Base-by-base conservation (phyloP, 2,113 vertebrate species). In the Zeus faber region DNA sequence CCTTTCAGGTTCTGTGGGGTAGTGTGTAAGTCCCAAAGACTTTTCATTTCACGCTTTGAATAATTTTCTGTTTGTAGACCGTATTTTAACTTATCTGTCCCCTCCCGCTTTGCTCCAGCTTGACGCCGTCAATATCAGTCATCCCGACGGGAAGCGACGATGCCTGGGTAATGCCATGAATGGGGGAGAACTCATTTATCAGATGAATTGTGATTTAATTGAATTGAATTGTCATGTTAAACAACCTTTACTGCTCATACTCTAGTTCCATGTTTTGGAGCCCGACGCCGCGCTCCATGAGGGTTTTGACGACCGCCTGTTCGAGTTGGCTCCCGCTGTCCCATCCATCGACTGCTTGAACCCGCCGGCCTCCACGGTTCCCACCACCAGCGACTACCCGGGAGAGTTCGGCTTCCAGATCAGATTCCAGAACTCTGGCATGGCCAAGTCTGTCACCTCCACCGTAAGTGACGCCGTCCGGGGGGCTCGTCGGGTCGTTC, bases 381-480 rank as follows among this genome's bases (percentile, higher is more conserved):
- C 91, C 0, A 91, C 90, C 0, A 88, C 86, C 0, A 77, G 78
- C 0, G 86, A 91, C 49, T 87, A 91, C 21, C 77, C 81, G 0
- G 93, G 93, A 0, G 61, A 55, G 0, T 86, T 77, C 0, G 75
- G 40, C 1, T 91, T 95, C 37, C 35, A 61, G 4, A 63, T 95
- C 2, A 74, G 58, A 2, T 94, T 95, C 25, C 86, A 91, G 31
- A 77, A 87, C 2, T 91, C 91, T 0, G 91, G 92, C 3, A 91
- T 84, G 0, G 87, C 93, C 4, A 95, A 95, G 24, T 93, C 92
- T 0, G 91, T 93, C 3, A 92, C 90, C 0, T 93, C 88, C 16
- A 95, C 93, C 0, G 93, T 94, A 33, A 91, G 88, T 87, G 27
- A n/a, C n/a, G n/a, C n/a, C n/a, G n/a, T n/a, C n/a, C n/a, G n/a